phyloP scores from a whole-genome alignment of 2,888 invertebrate species.

The Rhagium mordax region DNA sequence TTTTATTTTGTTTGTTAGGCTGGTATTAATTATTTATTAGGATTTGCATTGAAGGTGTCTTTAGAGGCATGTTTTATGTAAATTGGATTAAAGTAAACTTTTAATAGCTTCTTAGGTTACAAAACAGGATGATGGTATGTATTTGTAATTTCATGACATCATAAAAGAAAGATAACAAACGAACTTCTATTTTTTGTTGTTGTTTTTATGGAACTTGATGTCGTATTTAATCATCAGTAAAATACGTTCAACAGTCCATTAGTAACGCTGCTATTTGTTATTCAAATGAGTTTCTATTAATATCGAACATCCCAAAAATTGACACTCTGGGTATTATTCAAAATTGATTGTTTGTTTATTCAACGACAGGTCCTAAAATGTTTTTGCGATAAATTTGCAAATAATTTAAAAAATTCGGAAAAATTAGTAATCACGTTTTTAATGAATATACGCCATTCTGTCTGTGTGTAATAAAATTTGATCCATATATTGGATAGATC shows the following conservation, averaged over 20 bases:
- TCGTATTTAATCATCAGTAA: neutral
- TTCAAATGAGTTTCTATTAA: neutral
- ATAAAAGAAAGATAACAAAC: neutral
- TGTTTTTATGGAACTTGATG: neutral
- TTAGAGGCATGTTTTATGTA: slow-evolving; percentile 4
- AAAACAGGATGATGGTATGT: neutral
- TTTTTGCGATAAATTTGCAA: no score
- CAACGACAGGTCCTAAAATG: no score
- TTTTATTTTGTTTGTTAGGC: neutral
- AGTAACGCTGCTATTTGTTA: neutral
- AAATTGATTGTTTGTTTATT: no score
- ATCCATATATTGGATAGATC: no score
- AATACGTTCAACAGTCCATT: neutral
- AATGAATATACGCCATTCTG: no score
- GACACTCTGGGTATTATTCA: no score
- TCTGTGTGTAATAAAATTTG: no score
- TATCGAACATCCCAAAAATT: neutral
- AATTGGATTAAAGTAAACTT: neutral
- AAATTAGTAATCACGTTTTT: no score
- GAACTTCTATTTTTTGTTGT: neutral
- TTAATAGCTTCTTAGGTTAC: neutral
- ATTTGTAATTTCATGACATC: neutral
- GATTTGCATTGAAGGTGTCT: neutral
- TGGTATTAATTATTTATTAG: neutral
- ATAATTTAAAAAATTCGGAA: no score